A percentile compares a stretch with the other conserved stretches of the same genome.
phyloP scores from a whole-genome alignment of 2,888 invertebrate species.

The Cremastobaeus sp. region DNA sequence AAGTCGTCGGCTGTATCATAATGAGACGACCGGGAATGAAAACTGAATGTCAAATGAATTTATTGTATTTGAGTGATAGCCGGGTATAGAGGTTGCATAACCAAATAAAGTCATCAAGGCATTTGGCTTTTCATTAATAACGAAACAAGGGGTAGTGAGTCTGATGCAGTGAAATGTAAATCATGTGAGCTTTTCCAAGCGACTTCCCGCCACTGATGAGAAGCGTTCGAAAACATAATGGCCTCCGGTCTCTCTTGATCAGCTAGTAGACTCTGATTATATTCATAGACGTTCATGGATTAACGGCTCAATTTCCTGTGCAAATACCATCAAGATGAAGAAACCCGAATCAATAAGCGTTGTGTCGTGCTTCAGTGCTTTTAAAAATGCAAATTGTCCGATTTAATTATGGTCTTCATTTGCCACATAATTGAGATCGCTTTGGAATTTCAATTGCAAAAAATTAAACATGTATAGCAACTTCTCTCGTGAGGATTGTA shows the following conservation, averaged over 20 bases:
- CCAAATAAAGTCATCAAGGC: conserved; percentile 31
- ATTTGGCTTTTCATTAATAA: conserved; percentile 55
- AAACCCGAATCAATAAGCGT: conserved; percentile 47
- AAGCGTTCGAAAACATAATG: conserved; percentile 59
- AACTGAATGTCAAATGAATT: too few species aligned
- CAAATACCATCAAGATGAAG: conserved; percentile 59
- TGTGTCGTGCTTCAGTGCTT: neutral
- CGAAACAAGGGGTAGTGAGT: conserved; percentile 56
- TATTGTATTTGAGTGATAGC: too few species aligned
- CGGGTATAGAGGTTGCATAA: too few species aligned
- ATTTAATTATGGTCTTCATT: too few species aligned
- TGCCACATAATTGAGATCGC: too few species aligned
- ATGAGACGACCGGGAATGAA: too few species aligned
- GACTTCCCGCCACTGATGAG: conserved; percentile 59
- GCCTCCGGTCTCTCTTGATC: conserved; percentile 59
- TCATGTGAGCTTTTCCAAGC: conserved; percentile 55
- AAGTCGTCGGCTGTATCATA: too few species aligned
- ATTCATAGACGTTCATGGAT: conserved; percentile 63
- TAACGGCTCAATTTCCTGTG: conserved; percentile 65
- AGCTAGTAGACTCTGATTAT: conserved; percentile 52
- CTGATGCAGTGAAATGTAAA: conserved; percentile 49
- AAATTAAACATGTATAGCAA: too few species aligned
- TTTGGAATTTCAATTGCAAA: too few species aligned
- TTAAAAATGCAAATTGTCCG: too few species aligned
- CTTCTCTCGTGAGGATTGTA: too few species aligned